A percentile compares a stretch with the other conserved stretches of the same genome.
Evolutionary conservation across 2,888 invertebrate genomes (phyloP).

Genomic region (Orthonychiurus folsomi): DNA sequence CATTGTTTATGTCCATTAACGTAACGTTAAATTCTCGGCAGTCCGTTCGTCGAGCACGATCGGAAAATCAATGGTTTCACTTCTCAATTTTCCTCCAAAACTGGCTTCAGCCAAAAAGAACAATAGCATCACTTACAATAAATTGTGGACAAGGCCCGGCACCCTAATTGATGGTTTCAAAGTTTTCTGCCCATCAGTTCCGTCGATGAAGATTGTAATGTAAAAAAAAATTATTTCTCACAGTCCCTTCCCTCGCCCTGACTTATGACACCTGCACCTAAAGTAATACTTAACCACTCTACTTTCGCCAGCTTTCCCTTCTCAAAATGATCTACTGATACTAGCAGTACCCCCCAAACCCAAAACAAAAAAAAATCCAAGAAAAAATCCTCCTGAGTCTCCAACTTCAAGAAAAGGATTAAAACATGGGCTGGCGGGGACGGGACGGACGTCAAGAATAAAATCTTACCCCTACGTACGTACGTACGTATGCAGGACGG

Average conservation of each 20-base stretch:
- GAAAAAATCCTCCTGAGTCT: too few relatives aligned
- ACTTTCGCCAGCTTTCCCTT: not conserved
- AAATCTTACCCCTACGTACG: too few relatives aligned
- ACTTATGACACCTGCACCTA: not conserved
- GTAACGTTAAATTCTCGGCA: not conserved
- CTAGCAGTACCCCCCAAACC: too few relatives aligned
- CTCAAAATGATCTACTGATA: too few relatives aligned
- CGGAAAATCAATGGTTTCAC: not conserved
- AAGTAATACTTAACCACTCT: not conserved
- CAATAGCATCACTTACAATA: not conserved
- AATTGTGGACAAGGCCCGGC: not conserved
- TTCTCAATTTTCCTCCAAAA: not conserved
- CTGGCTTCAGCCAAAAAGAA: too few relatives aligned
- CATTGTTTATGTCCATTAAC: not conserved
- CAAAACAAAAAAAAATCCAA: too few relatives aligned
- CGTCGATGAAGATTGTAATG: conserved; percentile 1
- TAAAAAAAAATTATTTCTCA: not conserved
- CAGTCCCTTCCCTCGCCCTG: not conserved
- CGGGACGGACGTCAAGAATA: too few relatives aligned
- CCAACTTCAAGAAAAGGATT: too few relatives aligned
- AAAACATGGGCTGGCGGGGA: too few relatives aligned
- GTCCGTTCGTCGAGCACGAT: not conserved
- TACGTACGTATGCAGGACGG: too few relatives aligned
- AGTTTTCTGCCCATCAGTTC: not conserved
- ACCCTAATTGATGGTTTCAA: not conserved